phyloP scores from a whole-genome alignment of 2,113 vertebrate genomes.

The Recurvirostra avosetta region DNA sequence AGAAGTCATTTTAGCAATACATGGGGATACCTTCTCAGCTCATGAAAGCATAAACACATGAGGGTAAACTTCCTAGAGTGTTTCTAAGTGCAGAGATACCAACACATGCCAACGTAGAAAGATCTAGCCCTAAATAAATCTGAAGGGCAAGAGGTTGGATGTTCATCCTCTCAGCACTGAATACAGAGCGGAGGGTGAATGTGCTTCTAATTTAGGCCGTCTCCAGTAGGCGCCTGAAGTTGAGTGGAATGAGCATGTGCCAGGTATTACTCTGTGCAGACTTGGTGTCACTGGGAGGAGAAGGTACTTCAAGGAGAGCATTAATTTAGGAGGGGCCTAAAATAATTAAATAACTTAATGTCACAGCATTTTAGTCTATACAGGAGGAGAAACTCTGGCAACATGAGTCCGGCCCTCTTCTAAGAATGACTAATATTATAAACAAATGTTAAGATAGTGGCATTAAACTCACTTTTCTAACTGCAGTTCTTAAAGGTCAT shows the following conservation, averaged over 20 bases:
- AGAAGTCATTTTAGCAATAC: not conserved
- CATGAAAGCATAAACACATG: not conserved
- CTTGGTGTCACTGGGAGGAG: constrained; percentile 54
- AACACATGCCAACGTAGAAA: not conserved
- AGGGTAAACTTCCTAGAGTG: not conserved
- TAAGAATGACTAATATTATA: constrained; percentile 57
- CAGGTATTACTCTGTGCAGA: constrained; percentile 4
- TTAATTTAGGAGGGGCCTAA: constrained; percentile 31
- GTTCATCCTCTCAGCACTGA: not conserved
- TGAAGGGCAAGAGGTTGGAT: not conserved
- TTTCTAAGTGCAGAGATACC: not conserved
- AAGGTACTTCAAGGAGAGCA: constrained; percentile 23
- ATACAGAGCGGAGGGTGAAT: not conserved
- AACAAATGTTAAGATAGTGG: constrained; percentile 55
- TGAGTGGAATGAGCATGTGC: not conserved
- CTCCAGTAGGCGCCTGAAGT: not conserved
- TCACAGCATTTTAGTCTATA: constrained; percentile 4
- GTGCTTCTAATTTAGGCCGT: not conserved
- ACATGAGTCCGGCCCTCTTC: constrained; percentile 29
- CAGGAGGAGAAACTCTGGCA: constrained; percentile 33
- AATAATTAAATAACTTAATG: constrained; percentile 41
- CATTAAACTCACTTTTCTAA: constrained; percentile 59
- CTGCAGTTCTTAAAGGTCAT: constrained; percentile 66
- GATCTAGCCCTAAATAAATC: not conserved
- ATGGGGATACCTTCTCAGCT: not conserved